Percentiles rank a stretch among this genome's conserved stretches.
Evolutionary conservation across 2,797 vertebrate genomes (phyloP).

Genomic region (Fistularia commersonii): DNA sequence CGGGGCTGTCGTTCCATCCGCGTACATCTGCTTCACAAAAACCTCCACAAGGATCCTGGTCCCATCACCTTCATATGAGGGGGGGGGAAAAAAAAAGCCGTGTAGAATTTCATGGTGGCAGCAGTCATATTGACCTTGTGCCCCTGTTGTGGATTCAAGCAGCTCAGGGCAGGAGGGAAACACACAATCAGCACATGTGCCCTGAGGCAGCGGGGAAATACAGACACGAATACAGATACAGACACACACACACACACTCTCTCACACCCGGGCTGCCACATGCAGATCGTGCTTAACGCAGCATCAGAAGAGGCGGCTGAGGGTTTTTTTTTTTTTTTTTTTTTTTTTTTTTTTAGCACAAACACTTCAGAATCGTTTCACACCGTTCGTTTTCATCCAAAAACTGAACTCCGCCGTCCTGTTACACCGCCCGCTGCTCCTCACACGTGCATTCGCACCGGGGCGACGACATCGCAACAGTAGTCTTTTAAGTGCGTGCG

Average conservation of each 20-base stretch:
- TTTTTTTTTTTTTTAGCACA: constrained; percentile 11
- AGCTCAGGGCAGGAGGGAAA: not conserved
- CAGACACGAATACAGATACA: not conserved
- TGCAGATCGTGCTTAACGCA: constrained; percentile 12
- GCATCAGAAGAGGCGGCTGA: constrained; percentile 9
- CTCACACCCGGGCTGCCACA: not conserved
- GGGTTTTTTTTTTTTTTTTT: no score
- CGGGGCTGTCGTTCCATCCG: no score
- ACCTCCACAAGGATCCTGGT: no score
- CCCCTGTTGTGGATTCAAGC: constrained; percentile 4
- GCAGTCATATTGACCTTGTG: constrained; percentile 3
- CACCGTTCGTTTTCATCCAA: constrained; percentile 6
- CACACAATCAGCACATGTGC: constrained; percentile 5
- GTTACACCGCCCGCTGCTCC: constrained; percentile 6
- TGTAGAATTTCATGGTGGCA: constrained; percentile 1
- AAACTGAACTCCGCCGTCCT: not conserved
- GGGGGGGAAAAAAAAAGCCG: not conserved
- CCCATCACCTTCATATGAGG: no score
- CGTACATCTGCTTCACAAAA: no score
- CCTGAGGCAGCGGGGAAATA: constrained; percentile 14
- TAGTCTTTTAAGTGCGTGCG: no score
- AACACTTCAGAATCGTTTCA: constrained; percentile 5
- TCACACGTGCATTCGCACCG: constrained; percentile 1
- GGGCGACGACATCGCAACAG: not conserved
- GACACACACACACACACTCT: not conserved